A percentile compares a stretch with the other conserved stretches of the same genome.
Conservation (phyloP, 2,888 invertebrate genomes). For the Dryocosmus kuriphilus region DNA sequence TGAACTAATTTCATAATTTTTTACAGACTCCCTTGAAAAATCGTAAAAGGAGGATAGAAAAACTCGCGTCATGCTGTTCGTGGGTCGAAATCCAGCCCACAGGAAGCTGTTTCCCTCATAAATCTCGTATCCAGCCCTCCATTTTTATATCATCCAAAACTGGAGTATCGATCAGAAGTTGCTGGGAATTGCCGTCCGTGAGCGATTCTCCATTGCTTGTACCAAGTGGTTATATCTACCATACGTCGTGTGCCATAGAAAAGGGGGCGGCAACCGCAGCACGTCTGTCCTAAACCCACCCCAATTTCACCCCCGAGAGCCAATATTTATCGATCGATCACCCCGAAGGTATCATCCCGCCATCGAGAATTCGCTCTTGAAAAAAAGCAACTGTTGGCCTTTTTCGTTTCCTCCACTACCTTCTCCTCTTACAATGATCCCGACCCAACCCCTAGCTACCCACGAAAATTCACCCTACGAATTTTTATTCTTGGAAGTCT, state of each 20-base stretch:
- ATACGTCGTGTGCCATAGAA: slow-evolving; percentile 71
- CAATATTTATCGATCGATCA: slow-evolving; percentile 77
- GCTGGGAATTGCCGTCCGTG: slow-evolving; percentile 61
- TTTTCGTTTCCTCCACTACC: slow-evolving; percentile 44
- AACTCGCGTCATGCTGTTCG: neutral
- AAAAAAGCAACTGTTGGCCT: slow-evolving; percentile 47
- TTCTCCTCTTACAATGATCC: slow-evolving; percentile 27
- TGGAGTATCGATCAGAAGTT: slow-evolving; percentile 72
- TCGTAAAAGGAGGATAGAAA: neutral
- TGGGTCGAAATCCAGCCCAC: neutral
- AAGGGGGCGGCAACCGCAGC: slow-evolving; percentile 77
- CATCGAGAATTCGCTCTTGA: slow-evolving; percentile 55
- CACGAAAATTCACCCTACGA: slow-evolving; percentile 69
- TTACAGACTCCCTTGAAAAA: neutral
- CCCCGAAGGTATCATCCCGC: slow-evolving; percentile 74
- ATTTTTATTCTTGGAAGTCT: slow-evolving; percentile 67
- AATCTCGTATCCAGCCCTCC: slow-evolving; percentile 44
- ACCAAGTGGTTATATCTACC: slow-evolving; percentile 74
- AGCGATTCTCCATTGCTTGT: slow-evolving; percentile 67
- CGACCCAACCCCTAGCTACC: slow-evolving; percentile 46
- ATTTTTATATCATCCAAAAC: slow-evolving; percentile 60
- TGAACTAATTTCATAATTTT: neutral
- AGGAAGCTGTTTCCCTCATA: slow-evolving; percentile 43
- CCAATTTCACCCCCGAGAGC: slow-evolving; percentile 73
- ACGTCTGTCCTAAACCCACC: slow-evolving; percentile 71